Conservation (phyloP, 2,888 invertebrate species). For the Teleogryllus oceanicus region DNA sequence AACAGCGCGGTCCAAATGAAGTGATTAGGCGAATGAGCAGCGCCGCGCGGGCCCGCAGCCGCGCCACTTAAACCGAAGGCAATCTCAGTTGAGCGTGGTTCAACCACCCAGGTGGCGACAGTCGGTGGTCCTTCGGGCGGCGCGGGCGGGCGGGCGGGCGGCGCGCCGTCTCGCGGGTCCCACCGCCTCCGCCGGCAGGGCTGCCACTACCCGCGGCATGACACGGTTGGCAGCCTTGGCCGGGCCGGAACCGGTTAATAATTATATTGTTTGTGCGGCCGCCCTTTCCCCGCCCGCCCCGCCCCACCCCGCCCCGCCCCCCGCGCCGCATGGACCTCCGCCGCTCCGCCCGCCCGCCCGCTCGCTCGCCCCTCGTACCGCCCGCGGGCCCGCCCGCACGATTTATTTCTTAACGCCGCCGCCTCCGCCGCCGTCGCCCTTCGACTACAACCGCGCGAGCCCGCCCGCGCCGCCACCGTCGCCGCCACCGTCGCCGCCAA, state of each 20-base stretch:
- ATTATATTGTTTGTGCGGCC: slow-evolving; percentile 18
- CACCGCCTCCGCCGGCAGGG: neutral
- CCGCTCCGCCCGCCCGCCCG: neutral
- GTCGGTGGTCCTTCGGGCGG: slow-evolving; percentile 4
- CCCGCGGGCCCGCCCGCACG: slow-evolving; percentile 7
- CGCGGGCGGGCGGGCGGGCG: neutral
- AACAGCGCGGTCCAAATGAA: neutral
- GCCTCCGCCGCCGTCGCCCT: neutral
- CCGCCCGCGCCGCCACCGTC: neutral
- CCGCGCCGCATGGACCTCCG: neutral
- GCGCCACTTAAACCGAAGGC: no score
- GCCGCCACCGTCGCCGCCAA: neutral
- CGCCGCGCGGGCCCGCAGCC: neutral
- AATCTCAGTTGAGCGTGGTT: no score
- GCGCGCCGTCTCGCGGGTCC: neutral
- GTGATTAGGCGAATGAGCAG: neutral
- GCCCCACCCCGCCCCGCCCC: neutral
- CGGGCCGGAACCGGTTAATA: slow-evolving; percentile 5
- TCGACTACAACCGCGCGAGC: neutral
- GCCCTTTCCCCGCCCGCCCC: neutral
- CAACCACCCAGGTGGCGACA: neutral
- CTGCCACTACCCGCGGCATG: neutral
- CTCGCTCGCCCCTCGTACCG: neutral
- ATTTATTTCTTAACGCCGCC: slow-evolving; percentile 18
- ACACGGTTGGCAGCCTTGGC: neutral